Evolutionary conservation across 2,888 invertebrate species (phyloP), one percentile per base, ranked within the genome.

Genomic region (Thecophora atra): DNA sequence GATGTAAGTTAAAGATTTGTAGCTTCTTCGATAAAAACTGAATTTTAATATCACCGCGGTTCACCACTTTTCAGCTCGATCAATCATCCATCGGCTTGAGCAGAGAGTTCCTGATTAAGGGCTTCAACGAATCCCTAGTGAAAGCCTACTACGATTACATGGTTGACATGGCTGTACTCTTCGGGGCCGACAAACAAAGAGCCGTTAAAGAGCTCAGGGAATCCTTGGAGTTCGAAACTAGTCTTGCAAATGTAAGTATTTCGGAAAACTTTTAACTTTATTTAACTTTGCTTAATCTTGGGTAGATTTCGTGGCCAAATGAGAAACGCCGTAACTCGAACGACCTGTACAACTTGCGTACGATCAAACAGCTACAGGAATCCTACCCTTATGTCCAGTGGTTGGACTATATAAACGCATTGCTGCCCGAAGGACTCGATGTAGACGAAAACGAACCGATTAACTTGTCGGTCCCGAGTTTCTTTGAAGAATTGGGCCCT

Each of bases 251-350:
- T 84, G 97, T 98, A 88, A 91, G 92, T 89, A 51, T 15, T 62
- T 3, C n/a, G 8, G 15, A 47, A 47, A 11, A 15, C 8, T 47
- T 47, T 8, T 47, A 8, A 47, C 47, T 11, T 11, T 11, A 11
- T 47, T 17, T 8, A 47, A 47, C 47, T 47, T 47, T 11, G 11
- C 47, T n/a, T n/a, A n/a, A n/a, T 17, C 26, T 21, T 26, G 8
- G n/a, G 11, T 84, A 95, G 94, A 94, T 94, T 80, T 95, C 95
- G 8, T 88, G 94, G 83, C 95, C 96, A 6, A 91, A 93, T 79
- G 97, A 97, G 84, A 94, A 97, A 86, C 90, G 97, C 60, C 91
- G 97, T 76, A 96, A 98, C 84, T 95, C 95, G 11, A 93, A 94
- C 5, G 92, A 92, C 77, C 88, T 97, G n/a, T 97, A 97, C 88